Conservation (phyloP, 2,113 vertebrate genomes). For the Anolis sagrei region DNA sequence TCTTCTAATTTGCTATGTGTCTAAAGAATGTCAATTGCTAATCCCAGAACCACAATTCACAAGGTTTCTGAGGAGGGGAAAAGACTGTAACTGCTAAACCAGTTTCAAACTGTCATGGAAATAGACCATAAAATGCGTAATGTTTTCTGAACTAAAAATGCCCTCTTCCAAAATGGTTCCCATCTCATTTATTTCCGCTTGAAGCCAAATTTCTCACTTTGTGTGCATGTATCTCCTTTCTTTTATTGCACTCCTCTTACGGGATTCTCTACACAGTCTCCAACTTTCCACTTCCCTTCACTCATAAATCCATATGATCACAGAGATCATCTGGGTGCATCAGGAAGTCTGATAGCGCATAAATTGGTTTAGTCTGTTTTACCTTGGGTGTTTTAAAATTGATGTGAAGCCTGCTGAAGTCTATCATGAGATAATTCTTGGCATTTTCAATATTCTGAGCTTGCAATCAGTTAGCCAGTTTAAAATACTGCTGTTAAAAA, state of each 20-base stretch:
- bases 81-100: no score
- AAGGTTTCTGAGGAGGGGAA: no score
- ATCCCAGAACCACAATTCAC: not conserved
- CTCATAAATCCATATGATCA: constrained; percentile 64
- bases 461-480: constrained; percentile 49
- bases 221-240: constrained; percentile 4
- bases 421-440: constrained; percentile 49
- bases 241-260: constrained; percentile 34
- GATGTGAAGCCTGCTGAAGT: constrained; percentile 37
- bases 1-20: not conserved
- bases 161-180: constrained; percentile 19
- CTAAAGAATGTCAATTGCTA: not conserved
- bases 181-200: constrained; percentile 34
- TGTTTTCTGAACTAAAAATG: constrained; percentile 23
- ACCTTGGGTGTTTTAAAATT: constrained; percentile 52
- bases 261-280: constrained; percentile 29
- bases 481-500: constrained; percentile 55
- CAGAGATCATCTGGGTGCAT: constrained; percentile 57
- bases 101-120: not conserved
- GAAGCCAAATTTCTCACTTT: constrained; percentile 25
- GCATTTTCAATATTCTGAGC: constrained; percentile 50
- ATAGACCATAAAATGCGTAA: constrained; percentile 24
- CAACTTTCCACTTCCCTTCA: constrained; percentile 53
- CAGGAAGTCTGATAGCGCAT: constrained; percentile 55
- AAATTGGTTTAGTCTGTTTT: constrained; percentile 54